These are phyloP conservation scores for Brachionus koreanus DNA, from an alignment of 1,140 invertebrate genomes.

Conservation along the genomic window DNA sequence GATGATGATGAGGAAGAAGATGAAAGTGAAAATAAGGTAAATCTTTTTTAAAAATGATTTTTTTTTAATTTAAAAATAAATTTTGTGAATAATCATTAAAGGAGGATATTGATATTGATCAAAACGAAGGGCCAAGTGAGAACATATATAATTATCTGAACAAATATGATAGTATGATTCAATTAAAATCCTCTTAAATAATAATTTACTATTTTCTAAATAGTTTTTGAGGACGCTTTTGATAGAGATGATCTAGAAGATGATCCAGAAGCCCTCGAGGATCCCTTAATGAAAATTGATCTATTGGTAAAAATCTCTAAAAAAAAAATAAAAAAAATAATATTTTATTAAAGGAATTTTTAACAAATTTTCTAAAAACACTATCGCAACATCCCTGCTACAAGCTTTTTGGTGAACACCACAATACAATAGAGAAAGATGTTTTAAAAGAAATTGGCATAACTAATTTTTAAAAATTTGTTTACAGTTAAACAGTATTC, in stretches of 20 bases:
- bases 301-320: constrained; percentile 48
- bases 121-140: constrained; percentile 48
- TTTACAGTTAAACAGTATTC: background rate
- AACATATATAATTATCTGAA: constrained; percentile 47
- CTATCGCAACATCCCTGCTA: constrained; percentile 55
- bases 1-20: constrained; percentile 50
- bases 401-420: constrained; percentile 53
- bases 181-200: background rate
- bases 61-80: background rate
- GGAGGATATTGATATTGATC: constrained; percentile 42
- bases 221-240: constrained; percentile 34
- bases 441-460: constrained; percentile 53
- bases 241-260: constrained; percentile 48
- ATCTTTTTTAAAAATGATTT: background rate
- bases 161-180: constrained; percentile 21
- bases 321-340: background rate
- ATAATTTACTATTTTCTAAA: background rate
- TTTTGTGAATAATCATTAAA: background rate
- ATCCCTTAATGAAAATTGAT: constrained; percentile 57
- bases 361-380: constrained; percentile 55
- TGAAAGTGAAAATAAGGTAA: constrained; percentile 49
- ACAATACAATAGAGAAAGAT: constrained; percentile 53
- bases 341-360: constrained; percentile 51
- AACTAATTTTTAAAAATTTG: background rate
- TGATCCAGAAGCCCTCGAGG: constrained; percentile 55